phyloP scores from a whole-genome alignment of 1,140 invertebrate genomes.

The Anoplophora glabripennis region DNA sequence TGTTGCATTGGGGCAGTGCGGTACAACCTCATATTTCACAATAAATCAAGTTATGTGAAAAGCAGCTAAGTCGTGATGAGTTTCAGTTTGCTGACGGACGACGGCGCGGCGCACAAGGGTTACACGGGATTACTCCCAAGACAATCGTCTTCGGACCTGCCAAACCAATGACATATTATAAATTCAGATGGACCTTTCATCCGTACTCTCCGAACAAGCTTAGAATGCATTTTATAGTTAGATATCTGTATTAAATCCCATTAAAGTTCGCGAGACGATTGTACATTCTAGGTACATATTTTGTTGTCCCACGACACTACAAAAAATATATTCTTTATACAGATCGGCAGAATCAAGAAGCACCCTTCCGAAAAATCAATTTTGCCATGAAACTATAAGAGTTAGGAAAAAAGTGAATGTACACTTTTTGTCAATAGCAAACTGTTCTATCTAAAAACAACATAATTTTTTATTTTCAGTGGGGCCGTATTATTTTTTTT shows the following conservation, averaged over 20 bases:
- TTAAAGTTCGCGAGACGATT: no score
- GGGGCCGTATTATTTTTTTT: no score
- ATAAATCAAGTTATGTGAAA: slow-evolving; percentile 2
- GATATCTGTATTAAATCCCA: not conserved
- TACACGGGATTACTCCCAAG: not conserved
- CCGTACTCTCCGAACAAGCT: not conserved
- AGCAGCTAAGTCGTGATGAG: slow-evolving; percentile 1
- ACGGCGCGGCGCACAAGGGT: not conserved
- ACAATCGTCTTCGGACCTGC: not conserved
- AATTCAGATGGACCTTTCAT: not conserved
- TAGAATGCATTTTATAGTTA: not conserved
- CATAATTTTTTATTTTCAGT: no score
- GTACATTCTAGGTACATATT: no score
- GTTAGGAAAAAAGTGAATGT: no score
- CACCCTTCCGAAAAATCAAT: no score
- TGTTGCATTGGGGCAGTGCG: not conserved
- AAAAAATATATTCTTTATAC: no score
- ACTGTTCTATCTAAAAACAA: no score
- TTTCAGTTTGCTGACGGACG: not conserved
- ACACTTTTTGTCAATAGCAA: no score
- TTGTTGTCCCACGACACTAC: no score
- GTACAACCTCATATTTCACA: not conserved
- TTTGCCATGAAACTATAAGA: no score
- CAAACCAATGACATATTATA: not conserved
- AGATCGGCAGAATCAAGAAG: no score